These are phyloP conservation scores for Diglossa cyanea DNA, from an alignment of 2,797 vertebrate species.

Conservation along the genomic window DNA sequence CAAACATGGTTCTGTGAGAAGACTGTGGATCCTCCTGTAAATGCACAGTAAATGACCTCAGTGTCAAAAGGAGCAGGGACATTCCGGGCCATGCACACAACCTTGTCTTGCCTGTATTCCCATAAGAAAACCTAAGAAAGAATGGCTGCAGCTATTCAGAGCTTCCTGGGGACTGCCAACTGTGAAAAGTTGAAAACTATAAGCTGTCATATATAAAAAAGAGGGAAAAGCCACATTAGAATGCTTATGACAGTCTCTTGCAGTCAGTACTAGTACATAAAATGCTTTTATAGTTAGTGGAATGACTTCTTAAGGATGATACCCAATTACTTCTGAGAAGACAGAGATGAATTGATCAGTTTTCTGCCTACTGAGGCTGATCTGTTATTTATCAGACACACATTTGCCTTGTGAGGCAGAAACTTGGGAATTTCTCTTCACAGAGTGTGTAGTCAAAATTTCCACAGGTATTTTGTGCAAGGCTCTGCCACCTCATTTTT, in stretches of 20 bases:
- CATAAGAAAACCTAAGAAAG: neutral
- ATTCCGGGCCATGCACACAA: neutral
- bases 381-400: neutral
- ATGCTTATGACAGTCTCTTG: neutral
- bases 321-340: neutral
- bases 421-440: neutral
- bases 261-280: neutral
- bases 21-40: neutral
- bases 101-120: neutral
- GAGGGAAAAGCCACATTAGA: neutral
- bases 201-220: neutral
- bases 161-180: neutral
- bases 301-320: neutral
- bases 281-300: neutral
- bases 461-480: neutral
- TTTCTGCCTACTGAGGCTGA: neutral
- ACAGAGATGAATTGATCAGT: neutral
- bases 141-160: neutral
- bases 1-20: neutral
- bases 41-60: neutral
- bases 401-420: neutral
- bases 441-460: fast-evolving
- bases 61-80: neutral
- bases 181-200: neutral
- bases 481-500: neutral